Conservation (phyloP, 2,888 invertebrate genomes). For the Galerucella nymphaeae region DNA sequence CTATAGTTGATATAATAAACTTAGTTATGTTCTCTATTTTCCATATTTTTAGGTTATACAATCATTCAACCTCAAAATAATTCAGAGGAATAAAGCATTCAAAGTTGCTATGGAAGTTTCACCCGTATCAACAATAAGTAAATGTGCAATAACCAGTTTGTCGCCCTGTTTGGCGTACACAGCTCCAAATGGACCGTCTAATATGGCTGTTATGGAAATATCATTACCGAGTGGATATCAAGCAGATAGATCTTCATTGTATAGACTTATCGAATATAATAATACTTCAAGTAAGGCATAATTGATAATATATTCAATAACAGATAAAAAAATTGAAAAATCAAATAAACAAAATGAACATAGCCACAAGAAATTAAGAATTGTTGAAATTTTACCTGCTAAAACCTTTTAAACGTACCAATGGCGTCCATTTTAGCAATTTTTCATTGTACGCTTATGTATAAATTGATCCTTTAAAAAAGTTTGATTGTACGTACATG, state of each 20-base stretch:
- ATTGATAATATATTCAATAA: not conserved
- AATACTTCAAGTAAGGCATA: constrained; percentile 45
- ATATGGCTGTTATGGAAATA: constrained; percentile 74
- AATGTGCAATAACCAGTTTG: constrained; percentile 65
- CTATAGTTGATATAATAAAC: not conserved
- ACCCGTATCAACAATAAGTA: constrained; percentile 64
- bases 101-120: constrained; percentile 65
- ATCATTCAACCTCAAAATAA: constrained; percentile 67
- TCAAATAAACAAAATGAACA: no score
- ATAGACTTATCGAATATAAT: constrained; percentile 65
- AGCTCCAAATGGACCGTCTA: constrained; percentile 66
- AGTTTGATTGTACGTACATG: no score
- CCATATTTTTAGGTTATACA: constrained; percentile 63
- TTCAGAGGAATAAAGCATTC: constrained; percentile 67
- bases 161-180: constrained; percentile 60
- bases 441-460: no score
- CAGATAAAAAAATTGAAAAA: no score
- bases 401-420: no score
- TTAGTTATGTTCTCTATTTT: not conserved
- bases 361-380: no score
- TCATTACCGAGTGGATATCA: constrained; percentile 73
- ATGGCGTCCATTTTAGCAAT: no score
- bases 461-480: no score
- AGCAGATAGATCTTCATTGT: constrained; percentile 70
- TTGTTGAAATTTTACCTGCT: no score